phyloP scores from a whole-genome alignment of 2,888 invertebrate genomes.

The Ditylenchus weischeri region DNA sequence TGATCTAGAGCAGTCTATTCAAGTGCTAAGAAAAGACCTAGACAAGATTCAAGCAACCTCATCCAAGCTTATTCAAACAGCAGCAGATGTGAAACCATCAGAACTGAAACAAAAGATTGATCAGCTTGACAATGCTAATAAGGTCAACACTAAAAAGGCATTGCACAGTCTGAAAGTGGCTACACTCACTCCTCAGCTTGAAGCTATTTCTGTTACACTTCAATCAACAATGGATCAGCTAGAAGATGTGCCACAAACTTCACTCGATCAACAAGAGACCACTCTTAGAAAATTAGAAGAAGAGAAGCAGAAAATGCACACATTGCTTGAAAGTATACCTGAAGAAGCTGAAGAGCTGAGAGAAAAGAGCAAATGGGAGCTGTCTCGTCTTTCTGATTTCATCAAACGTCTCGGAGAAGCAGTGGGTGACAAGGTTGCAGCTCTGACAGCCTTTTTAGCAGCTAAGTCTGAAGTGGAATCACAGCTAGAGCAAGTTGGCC shows the following conservation, averaged over 20 bases:
- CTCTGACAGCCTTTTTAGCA: not conserved
- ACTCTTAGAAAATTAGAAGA: slow-evolving; percentile 9
- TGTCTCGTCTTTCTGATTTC: slow-evolving; percentile 3
- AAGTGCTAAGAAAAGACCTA: not conserved
- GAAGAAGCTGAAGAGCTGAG: slow-evolving; percentile 13
- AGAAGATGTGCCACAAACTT: slow-evolving; percentile 5
- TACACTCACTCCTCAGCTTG: slow-evolving; percentile 16
- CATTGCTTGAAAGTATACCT: slow-evolving; percentile 18
- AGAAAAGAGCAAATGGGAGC: slow-evolving; percentile 9
- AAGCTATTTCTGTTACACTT: slow-evolving; percentile 10
- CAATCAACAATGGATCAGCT: slow-evolving; percentile 4
- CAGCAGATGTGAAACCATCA: not conserved
- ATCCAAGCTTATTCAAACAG: not conserved
- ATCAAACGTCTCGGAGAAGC: slow-evolving; percentile 16
- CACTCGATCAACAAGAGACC: slow-evolving; percentile 16
- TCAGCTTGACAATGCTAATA: slow-evolving; percentile 5
- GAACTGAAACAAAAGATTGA: not conserved
- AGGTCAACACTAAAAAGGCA: slow-evolving; percentile 1
- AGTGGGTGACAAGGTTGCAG: slow-evolving; percentile 12
- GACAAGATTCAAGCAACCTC: not conserved
- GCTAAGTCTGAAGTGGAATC: not conserved
- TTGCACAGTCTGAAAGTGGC: not conserved
- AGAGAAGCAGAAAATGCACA: slow-evolving; percentile 16
- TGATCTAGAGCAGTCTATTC: not conserved
- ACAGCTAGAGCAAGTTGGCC: slow-evolving; percentile 8